Conservation (phyloP, 2,888 invertebrate genomes). For the Caenorhabditis zanzibari region DNA sequence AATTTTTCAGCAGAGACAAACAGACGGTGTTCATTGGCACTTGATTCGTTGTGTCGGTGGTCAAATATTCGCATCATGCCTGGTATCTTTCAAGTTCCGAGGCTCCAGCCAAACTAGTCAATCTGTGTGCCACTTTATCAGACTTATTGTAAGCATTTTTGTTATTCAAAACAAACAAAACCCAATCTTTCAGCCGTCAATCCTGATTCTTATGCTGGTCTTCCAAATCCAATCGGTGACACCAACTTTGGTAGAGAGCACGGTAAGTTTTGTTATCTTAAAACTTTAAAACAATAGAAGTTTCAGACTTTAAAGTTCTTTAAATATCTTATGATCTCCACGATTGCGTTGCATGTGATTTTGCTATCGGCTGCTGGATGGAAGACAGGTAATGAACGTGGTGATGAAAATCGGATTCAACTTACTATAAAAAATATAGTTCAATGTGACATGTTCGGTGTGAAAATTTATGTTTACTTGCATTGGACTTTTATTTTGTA, state of each 20-base stretch:
- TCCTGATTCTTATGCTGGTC: constrained; percentile 75
- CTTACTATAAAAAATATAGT: too few species aligned
- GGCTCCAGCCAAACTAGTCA: constrained; percentile 55
- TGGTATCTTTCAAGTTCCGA: constrained; percentile 63
- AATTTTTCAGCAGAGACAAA: constrained; percentile 73
- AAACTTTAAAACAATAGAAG: neutral
- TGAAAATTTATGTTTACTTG: too few species aligned
- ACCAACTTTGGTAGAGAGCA: constrained; percentile 65
- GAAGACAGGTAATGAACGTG: constrained; percentile 69
- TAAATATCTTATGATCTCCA: constrained; percentile 70
- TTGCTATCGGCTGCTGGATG: constrained; percentile 74
- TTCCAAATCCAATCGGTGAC: constrained; percentile 76
- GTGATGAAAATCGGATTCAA: neutral
- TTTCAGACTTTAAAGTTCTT: constrained; percentile 68
- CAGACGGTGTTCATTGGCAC: constrained; percentile 83
- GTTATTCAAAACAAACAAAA: too few species aligned
- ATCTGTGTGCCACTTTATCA: constrained; percentile 72
- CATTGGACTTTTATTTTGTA: too few species aligned
- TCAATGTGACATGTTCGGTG: too few species aligned
- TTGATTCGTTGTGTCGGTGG: constrained; percentile 82
- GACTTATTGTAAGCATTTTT: constrained; percentile 67
- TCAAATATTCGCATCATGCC: constrained; percentile 78
- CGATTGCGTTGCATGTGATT: constrained; percentile 67
- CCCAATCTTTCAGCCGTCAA: constrained; percentile 67
- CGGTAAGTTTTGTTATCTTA: constrained; percentile 42